Conservation (phyloP, 1,140 invertebrate species). For the Drosophila lacertosa region DNA sequence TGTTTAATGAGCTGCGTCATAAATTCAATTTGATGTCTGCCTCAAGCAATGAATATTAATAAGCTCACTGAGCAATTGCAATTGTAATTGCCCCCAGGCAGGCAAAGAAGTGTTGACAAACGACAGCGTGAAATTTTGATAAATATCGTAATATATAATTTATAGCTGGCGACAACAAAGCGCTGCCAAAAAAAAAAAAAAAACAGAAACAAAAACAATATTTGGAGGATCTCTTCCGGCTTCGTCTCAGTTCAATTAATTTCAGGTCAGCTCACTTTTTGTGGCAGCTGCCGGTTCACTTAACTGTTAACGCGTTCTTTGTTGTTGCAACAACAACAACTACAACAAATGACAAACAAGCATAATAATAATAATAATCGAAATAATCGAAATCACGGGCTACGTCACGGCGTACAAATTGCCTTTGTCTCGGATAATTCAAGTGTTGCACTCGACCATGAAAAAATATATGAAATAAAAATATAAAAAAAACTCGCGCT, state of each 20-base stretch:
- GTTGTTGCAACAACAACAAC: constrained; percentile 39
- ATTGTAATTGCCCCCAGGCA: constrained; percentile 33
- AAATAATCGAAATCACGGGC: constrained; percentile 43
- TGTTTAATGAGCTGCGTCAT: constrained; percentile 58
- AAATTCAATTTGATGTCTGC: constrained; percentile 64
- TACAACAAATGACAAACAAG: constrained; percentile 31
- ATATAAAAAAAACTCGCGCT: neutral
- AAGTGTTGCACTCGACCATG: constrained; percentile 59
- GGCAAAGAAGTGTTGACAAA: constrained; percentile 58
- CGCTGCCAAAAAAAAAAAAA: constrained; percentile 45
- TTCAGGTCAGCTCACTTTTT: constrained; percentile 42
- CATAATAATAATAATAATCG: neutral
- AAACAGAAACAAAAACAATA: too few species aligned
- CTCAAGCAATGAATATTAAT: constrained; percentile 74
- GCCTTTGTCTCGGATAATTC: constrained; percentile 68
- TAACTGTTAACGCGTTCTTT: constrained; percentile 70
- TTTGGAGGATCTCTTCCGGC: constrained; percentile 54
- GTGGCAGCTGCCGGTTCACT: constrained; percentile 53
- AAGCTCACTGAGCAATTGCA: constrained; percentile 72
- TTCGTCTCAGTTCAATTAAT: constrained; percentile 59
- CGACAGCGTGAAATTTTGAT: constrained; percentile 66
- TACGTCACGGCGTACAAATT: constrained; percentile 61
- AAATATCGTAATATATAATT: constrained; percentile 33
- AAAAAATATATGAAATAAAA: constrained; percentile 1
- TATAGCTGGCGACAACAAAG: constrained; percentile 36